Evolutionary conservation across 2,888 invertebrate genomes (phyloP), one percentile per base, ranked within the genome.

Genomic region (Aproaerema taeniolella): DNA sequence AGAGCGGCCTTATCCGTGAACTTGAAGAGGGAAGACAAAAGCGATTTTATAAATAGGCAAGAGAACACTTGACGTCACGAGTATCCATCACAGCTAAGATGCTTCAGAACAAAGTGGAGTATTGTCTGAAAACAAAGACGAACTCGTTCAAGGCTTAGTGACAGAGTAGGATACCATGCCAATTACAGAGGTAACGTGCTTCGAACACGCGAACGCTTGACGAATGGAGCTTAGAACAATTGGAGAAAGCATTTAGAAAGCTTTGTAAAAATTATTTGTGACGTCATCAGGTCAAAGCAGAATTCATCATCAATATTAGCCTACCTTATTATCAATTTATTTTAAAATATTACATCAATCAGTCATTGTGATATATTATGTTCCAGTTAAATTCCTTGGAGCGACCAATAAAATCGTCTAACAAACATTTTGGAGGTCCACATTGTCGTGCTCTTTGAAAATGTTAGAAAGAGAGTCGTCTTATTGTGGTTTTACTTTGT

Each of bases 51-150:
- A 68, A 67, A 65, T 61, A 65, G 53, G 49, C 52, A 42, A 51
- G 58, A 66, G 61, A 57, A 58, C 61, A 59, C 72, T 80, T 53
- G 49, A 67, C 69, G 29, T 36, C 36, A 60, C 53, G 50, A 52
- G 65, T 67, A 76, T 74, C 71, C 69, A 69, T 74, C 69, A 73
- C 67, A 64, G 63, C 11, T 14, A 34, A 25, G 34, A 26, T 9
- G 25, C 69, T 76, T 67, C 64, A 71, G 62, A 75, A 20, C 74
- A 77, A 74, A 71, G 65, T 52, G 66, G 71, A 73, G 71, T 70
- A 76, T 74, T 76, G 73, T 76, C 66, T 69, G 67, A 69, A 79
- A 81, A 82, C 81, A 83, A 82, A 74, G 77, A 62, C 69, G 13
- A 24, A 58, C 55, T 53, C 59, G 66, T 66, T 68, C 65, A 65